Evolutionary conservation across 2,797 vertebrate genomes (phyloP), one percentile per base, ranked within the genome.

Genomic region (Ataeniobius toweri): DNA sequence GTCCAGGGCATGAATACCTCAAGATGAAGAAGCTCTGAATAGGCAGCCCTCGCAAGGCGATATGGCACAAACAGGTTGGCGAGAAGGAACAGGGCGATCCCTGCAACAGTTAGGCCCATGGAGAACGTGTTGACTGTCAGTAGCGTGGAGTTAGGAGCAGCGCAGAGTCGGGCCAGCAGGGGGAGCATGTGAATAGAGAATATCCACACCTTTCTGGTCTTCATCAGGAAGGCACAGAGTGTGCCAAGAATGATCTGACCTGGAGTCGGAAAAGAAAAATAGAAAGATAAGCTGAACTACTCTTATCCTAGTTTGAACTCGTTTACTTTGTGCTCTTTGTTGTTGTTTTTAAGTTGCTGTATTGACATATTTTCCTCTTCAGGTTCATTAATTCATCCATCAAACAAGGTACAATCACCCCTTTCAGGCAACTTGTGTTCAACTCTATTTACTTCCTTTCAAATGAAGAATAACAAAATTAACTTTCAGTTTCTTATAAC

Each of bases 221-320:
- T 94, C 95, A 96, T 95, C 71, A 97, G 94, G 75, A 97, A 95
- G 31, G 96, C 95, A 86, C 97, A 97, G 71, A 97, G 89, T 0
- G 94, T 93, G 86, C 94, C 91, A 56, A 97, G 92, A 41, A 96
- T 96, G 46, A 97, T 94, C 93, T 97, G 95, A 85, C 96, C 97
- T 97, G 86, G 7, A 13, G 8, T 28, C 18, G 78, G 7, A 74
- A 71, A 56, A 77, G 53, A 69, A 0, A 55, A 36, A 10, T 7
- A 46, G 14, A 13, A 20, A 13, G 26, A 28, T 20, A 24, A 14
- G n/a, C 20, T 55, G 53, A 55, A 55, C 6, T 24, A 44, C 39
- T n/a, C 20, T 68, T n/a, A 44, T 41, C 41, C 24, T 41, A 20
- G 5, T 44, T 44, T 55, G 8, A 53, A 53, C 18, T 6, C 1